A percentile compares a stretch with the other conserved stretches of the same genome.
phyloP scores from a whole-genome alignment of 2,113 vertebrate species.

The Vulpes lagopus region DNA sequence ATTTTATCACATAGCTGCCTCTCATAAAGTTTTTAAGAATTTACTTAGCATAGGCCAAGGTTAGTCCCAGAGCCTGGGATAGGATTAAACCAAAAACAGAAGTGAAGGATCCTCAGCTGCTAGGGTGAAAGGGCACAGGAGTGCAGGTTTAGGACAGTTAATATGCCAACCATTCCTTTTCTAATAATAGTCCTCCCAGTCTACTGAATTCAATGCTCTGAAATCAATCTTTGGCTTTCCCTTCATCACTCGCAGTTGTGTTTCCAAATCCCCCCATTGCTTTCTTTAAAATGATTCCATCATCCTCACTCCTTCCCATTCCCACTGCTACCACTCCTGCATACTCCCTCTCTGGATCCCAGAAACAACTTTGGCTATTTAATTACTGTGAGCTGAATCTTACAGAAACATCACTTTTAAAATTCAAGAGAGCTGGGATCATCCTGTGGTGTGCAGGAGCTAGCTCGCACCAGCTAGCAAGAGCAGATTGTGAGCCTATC shows the following conservation, averaged over 20 bases:
- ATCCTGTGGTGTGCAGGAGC: neutral
- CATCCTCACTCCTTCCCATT: neutral
- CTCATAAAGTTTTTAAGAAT: conserved; percentile 7
- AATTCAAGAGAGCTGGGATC: neutral
- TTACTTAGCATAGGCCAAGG: neutral
- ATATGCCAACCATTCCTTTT: neutral
- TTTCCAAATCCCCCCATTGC: neutral
- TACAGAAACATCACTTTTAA: neutral
- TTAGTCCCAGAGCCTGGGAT: conserved; percentile 12
- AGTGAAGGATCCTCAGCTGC: neutral
- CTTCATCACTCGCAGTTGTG: neutral
- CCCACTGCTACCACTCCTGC: neutral
- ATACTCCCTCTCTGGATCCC: neutral
- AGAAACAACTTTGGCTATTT: neutral
- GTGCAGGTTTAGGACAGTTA: neutral
- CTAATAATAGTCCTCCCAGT: neutral
- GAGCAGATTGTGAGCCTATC: neutral
- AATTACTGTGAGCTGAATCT: neutral
- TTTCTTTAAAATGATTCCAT: neutral
- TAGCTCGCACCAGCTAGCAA: neutral
- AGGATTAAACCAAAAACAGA: neutral
- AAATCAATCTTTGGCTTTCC: neutral
- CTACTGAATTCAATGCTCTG: neutral
- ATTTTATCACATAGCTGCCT: conserved; percentile 44
- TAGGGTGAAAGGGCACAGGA: neutral